phyloP scores from a whole-genome alignment of 2,888 invertebrate species.

The Strigamia maritima region DNA sequence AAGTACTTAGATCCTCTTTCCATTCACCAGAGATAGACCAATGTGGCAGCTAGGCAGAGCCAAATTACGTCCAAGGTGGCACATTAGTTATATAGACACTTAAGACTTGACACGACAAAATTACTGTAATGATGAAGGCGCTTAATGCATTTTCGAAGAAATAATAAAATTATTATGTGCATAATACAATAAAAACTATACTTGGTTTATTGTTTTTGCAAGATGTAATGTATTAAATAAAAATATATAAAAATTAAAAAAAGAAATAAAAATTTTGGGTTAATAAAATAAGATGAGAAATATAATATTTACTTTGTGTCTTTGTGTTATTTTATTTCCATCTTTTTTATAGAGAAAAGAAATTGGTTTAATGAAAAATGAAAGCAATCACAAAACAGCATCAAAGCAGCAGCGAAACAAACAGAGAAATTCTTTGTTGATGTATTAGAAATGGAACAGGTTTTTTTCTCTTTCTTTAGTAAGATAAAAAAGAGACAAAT shows the following conservation, averaged over 20 bases:
- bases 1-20: conserved; percentile 30
- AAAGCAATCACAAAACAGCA: conserved; percentile 13
- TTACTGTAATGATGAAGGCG: neutral
- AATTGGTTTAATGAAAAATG: neutral
- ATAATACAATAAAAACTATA: neutral
- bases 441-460: neutral
- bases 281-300: neutral
- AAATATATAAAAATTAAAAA: neutral
- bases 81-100: conserved; percentile 26
- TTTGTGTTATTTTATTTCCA: neutral
- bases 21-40: conserved; percentile 10
- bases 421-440: neutral
- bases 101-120: neutral
- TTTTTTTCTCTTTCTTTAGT: neutral
- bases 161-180: conserved; percentile 3
- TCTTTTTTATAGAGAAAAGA: neutral
- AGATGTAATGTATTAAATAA: neutral
- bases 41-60: conserved; percentile 1
- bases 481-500: neutral
- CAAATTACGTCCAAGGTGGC: conserved; percentile 32
- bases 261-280: neutral
- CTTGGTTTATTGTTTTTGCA: neutral
- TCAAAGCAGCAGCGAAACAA: conserved; percentile 20
- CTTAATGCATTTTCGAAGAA: neutral
- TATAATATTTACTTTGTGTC: neutral